These are phyloP conservation scores for Genyomyrus donnyi DNA, from an alignment of 2,113 vertebrate species.

Conservation along the genomic window DNA sequence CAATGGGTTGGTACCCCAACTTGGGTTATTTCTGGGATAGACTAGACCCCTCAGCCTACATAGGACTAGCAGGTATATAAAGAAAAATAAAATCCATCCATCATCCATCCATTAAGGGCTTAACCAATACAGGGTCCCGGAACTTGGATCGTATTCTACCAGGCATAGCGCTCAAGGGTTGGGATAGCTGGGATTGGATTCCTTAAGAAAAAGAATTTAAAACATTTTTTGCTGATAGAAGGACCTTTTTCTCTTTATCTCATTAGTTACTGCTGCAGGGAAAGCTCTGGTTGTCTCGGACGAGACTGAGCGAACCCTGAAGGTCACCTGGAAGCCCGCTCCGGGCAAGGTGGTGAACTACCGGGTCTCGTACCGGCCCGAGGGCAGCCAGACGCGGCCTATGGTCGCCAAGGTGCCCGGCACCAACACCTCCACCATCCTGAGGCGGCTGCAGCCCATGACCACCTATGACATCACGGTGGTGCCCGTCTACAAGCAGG, in stretches of 20 bases:
- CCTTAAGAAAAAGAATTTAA: background rate
- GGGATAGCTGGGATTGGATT: background rate
- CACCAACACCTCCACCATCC: conserved; percentile 63
- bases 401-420: conserved; percentile 75
- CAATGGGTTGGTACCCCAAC: background rate
- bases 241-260: background rate
- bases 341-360: conserved; percentile 87
- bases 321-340: conserved; percentile 79
- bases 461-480: conserved; percentile 87
- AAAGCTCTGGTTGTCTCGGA: conserved; percentile 74
- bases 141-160: background rate
- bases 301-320: conserved; percentile 84
- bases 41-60: background rate
- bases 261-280: conserved; percentile 70
- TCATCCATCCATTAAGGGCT: background rate
- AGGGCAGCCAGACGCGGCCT: conserved; percentile 67
- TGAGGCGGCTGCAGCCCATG: conserved; percentile 74
- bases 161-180: background rate
- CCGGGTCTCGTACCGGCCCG: conserved; percentile 78
- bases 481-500: conserved; percentile 77
- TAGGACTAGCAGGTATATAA: background rate
- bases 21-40: background rate
- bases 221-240: background rate
- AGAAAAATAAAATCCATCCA: background rate
- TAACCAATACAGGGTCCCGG: background rate